A percentile compares a stretch with the other conserved stretches of the same genome.
phyloP scores from a whole-genome alignment of 2,113 vertebrate species.

The Arenaria interpres region DNA sequence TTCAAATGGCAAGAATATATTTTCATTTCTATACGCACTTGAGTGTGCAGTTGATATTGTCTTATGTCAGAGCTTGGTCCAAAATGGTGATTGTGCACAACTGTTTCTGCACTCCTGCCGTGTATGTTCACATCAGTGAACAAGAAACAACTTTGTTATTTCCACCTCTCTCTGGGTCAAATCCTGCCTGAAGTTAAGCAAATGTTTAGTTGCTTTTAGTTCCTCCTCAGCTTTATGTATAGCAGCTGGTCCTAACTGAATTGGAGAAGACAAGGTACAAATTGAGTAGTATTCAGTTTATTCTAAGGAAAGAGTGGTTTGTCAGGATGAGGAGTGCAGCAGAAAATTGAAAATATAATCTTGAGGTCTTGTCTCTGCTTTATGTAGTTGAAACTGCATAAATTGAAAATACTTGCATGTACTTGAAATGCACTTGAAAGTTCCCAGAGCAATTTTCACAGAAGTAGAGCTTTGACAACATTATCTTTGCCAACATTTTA shows the following conservation, averaged over 20 bases:
- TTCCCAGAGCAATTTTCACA: constrained; percentile 16
- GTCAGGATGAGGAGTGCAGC: neutral
- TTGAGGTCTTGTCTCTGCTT: constrained; percentile 12
- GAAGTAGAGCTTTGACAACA: neutral
- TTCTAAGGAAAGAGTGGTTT: neutral
- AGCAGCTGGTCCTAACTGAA: neutral
- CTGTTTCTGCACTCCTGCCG: neutral
- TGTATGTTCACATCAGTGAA: neutral
- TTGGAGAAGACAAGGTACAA: neutral
- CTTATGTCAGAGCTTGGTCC: neutral
- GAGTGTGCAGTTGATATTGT: neutral
- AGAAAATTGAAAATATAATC: neutral
- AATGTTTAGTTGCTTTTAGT: neutral
- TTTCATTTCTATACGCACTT: neutral
- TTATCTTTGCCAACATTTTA: constrained; percentile 19
- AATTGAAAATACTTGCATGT: neutral
- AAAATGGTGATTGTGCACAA: neutral
- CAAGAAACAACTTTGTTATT: neutral
- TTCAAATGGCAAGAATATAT: neutral
- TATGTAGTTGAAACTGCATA: constrained; percentile 32
- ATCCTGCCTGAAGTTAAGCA: neutral
- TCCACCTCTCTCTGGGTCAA: neutral
- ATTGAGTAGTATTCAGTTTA: neutral
- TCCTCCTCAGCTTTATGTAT: neutral
- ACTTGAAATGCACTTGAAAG: constrained; percentile 21